Base-by-base conservation (phyloP, 2,888 invertebrate genomes). In the Diadromus collaris region DNA sequence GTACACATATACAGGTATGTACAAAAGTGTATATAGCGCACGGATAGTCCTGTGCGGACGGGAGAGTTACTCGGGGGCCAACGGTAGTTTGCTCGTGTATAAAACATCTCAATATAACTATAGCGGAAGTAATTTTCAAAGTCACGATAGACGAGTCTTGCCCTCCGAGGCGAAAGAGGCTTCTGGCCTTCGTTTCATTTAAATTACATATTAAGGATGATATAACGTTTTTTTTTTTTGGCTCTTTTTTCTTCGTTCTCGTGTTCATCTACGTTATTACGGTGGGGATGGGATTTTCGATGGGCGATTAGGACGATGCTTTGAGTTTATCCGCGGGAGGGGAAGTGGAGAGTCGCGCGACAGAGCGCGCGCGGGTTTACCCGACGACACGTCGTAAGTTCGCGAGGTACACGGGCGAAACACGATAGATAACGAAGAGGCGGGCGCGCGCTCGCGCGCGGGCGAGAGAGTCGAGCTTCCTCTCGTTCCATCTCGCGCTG, bases 351-450 rank as follows among this genome's bases (percentile, higher is more conserved):
- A 41, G 71, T 63, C 58, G 70, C 32, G 69, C 69, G 65, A 58
- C 54, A 74, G 34, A 76, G 72, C 80, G 81, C 82, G 81, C 81
- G 82, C 70, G 44, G 54, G 16, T 79, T 38, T 73, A 24, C 61
- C 81, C 80, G 79, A 82, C 81, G 84, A 86, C 85, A 85, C 83
- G 81, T 84, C 83, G 84, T 80, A 83, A 84, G 82, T 84, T 84
- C 82, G 82, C 82, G 82, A 71, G 83, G 80, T 84, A 87, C 87
- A 86, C 81, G 83, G 79, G 81, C 81, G 73, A 83, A 86, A 86
- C 85, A 85, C 82, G 85, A 80, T 81, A 86, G 87, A 87, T 87
- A 88, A 86, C 83, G 83, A 84, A 84, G 79, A 78, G 75, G 77
- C 46, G 44, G 56, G 67, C 70, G 56, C 68, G 38, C 13, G 48